phyloP scores from a whole-genome alignment of 2,113 vertebrate genomes.

The Rafetus swinhoei region DNA sequence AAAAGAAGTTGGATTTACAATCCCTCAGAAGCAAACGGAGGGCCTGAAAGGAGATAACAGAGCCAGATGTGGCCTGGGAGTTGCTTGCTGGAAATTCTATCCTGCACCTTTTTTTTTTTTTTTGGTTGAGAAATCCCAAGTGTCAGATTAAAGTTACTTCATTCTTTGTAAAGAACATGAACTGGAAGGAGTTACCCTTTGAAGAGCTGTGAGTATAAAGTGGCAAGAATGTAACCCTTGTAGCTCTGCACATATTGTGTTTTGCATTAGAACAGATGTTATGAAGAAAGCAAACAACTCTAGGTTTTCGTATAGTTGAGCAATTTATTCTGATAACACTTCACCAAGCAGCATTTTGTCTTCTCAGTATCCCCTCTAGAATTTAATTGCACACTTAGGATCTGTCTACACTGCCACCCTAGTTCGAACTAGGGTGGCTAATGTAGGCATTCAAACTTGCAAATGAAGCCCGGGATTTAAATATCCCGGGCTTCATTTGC shows the following conservation, averaged over 20 bases:
- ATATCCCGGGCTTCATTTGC: too few relatives aligned
- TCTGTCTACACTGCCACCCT: too few relatives aligned
- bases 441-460: too few relatives aligned
- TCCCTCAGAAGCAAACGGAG: slow-evolving; percentile 13
- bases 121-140: slow-evolving; percentile 3
- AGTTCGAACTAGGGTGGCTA: too few relatives aligned
- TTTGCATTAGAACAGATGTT: neutral
- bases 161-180: neutral
- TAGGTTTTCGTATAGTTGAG: slow-evolving; percentile 3
- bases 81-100: neutral
- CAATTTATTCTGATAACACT: neutral
- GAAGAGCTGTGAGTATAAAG: neutral
- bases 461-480: too few relatives aligned
- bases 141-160: neutral
- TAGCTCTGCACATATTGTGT: neutral
- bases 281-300: neutral
- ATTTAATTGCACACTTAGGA: neutral
- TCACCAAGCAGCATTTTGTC: fast-evolving
- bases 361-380: neutral
- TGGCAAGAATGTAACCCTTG: neutral
- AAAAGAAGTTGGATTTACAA: slow-evolving; percentile 26
- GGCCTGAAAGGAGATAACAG: slow-evolving; percentile 46
- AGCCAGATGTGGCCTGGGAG: slow-evolving; percentile 26
- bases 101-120: neutral
- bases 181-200: neutral